Evolutionary conservation across 1,140 invertebrate genomes (phyloP).

Genomic region (Microplitis mediator): DNA sequence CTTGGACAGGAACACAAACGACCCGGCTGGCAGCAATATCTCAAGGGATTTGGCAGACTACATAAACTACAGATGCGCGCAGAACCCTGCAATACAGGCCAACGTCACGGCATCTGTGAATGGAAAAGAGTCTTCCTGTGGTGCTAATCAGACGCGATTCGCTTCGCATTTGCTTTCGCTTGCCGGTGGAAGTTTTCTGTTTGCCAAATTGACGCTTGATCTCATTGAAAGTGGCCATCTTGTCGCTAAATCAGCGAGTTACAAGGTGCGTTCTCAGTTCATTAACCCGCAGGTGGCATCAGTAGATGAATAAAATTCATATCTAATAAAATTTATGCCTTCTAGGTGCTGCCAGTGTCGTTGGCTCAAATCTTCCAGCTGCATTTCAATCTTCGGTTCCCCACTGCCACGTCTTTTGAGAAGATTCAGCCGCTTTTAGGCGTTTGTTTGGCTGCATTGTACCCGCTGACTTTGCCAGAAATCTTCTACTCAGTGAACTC

Average conservation of each 20-base stretch:
- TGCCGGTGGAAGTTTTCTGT: constrained; percentile 89
- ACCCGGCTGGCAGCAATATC: constrained; percentile 63
- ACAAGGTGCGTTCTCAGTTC: constrained; percentile 72
- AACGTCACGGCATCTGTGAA: constrained; percentile 79
- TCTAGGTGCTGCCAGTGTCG: constrained; percentile 80
- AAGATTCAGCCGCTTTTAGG: constrained; percentile 86
- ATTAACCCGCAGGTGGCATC: background rate
- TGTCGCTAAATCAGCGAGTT: constrained; percentile 90
- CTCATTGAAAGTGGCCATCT: constrained; percentile 91
- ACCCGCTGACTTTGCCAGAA: constrained; percentile 87
- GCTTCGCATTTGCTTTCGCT: constrained; percentile 82
- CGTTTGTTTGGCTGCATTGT: constrained; percentile 87
- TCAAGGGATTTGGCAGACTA: constrained; percentile 87
- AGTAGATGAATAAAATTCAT: background rate
- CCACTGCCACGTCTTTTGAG: constrained; percentile 87
- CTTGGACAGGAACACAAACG: constrained; percentile 72
- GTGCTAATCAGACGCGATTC: constrained; percentile 77
- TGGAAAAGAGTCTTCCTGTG: constrained; percentile 67
- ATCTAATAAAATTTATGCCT: constrained; percentile 4
- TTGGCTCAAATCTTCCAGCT: constrained; percentile 91
- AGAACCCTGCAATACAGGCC: constrained; percentile 79
- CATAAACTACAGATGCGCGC: constrained; percentile 79
- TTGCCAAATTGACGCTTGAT: constrained; percentile 90
- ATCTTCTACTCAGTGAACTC: constrained; percentile 95
- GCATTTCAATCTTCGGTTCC: constrained; percentile 92